Base-by-base conservation (phyloP, 35 echinoderm and acorn worm species). In the Lytechinus pictus region DNA sequence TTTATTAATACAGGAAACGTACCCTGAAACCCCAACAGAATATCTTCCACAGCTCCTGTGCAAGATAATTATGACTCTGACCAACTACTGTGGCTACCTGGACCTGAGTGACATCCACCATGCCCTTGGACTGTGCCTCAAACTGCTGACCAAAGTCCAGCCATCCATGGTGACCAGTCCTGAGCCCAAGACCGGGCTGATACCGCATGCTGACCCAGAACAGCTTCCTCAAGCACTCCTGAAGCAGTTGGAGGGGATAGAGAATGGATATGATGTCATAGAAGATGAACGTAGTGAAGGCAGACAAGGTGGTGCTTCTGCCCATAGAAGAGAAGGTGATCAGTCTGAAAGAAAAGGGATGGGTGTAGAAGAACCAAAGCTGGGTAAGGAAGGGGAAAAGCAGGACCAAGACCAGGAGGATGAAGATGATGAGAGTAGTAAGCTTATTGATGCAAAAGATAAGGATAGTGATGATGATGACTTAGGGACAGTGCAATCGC, bases 81-180 rank as follows among this genome's bases (percentile, higher is more conserved):
- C 97, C 4, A 99, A 99, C 95, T 97, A 97, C 96, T 97, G 96
- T 66, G 57, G 89, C 57, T 95, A 97, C 91, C 89, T 99, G 52
- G 92, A 92, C 61, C 61, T 97, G 9, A 95, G 92, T 21, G 98
- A 97, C 53, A 97, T 99, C 52, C 96, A 99, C 52, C 95, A 97
- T 91, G 95, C 96, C 27, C 92, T 99, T 28, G 87, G 96, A 28
- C 97, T 99, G 53, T 99, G 98, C 94, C 58, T 71, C 54, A 99
- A 99, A 95, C 94, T 99, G 14, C 97, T 99, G 93, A 99, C 98
- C 86, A 99, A 99, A 91, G 98, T 99, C 21, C 98, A 98, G 51
- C 98, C 98, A 66, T 99, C 98, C 28, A 99, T 99, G 98, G 98
- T 97, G 7, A 96, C 95, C 24, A 99, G 97, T 72, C 98, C 97